A percentile compares a stretch with the other conserved stretches of the same genome.
Conservation (phyloP, 2,888 invertebrate species). For the Sarcophaga subvicina region DNA sequence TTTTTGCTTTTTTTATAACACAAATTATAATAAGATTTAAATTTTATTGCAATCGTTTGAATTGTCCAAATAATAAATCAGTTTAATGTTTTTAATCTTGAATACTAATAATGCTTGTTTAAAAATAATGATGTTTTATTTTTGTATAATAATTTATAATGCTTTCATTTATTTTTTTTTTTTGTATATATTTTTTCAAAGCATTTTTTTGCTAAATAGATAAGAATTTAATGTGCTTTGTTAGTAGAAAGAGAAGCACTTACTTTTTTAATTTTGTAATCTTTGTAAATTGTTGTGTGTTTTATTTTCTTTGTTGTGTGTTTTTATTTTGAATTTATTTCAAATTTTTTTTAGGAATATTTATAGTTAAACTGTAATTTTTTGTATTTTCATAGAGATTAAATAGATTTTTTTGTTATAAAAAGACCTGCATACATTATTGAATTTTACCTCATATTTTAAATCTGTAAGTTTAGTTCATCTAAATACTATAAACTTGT, state of each 20-base stretch:
- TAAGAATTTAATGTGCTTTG: slow-evolving; percentile 49
- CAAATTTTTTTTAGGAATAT: slow-evolving; percentile 49
- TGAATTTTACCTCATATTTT: slow-evolving; percentile 13
- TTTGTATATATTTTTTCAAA: too few relatives aligned
- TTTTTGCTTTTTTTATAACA: background rate
- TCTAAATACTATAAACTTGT: slow-evolving; percentile 45
- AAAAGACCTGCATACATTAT: slow-evolving; percentile 55
- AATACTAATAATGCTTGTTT: background rate
- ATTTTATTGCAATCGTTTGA: background rate
- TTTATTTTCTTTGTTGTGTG: slow-evolving; percentile 8
- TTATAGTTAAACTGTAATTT: slow-evolving; percentile 35
- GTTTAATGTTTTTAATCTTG: slow-evolving; percentile 2
- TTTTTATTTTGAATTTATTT: slow-evolving; percentile 28
- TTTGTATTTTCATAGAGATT: slow-evolving; percentile 45
- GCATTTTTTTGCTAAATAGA: slow-evolving; percentile 24
- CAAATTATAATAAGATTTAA: background rate
- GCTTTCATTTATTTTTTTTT: too few relatives aligned
- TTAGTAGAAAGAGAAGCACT: slow-evolving; percentile 47
- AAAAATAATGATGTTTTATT: background rate
- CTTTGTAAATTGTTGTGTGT: background rate
- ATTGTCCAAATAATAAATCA: background rate
- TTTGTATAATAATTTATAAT: too few relatives aligned
- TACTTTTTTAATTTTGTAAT: slow-evolving; percentile 13
- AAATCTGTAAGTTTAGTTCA: slow-evolving; percentile 5
- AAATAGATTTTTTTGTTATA: slow-evolving; percentile 47